Percentiles rank a stretch among this genome's conserved stretches.
phyloP scores from a whole-genome alignment of 2,797 vertebrate genomes.

The Cynopterus sphinx region DNA sequence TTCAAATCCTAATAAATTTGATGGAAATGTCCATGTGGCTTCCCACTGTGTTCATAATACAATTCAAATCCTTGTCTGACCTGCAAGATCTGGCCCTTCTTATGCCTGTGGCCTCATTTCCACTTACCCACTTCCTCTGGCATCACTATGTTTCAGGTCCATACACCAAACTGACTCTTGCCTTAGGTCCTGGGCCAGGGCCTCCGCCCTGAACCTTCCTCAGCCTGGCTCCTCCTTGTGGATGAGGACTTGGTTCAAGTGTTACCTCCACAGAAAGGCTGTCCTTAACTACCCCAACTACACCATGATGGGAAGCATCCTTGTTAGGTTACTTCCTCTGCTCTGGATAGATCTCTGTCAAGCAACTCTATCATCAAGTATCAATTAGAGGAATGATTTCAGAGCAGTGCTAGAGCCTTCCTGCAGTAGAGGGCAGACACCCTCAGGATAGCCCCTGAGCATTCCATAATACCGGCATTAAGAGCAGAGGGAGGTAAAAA shows the following conservation, averaged over 20 bases:
- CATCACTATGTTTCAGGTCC: not conserved
- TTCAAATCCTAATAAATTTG: conserved; percentile 12
- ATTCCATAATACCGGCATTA: not conserved
- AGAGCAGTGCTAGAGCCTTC: not conserved
- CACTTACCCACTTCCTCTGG: not conserved
- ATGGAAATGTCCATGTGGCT: not conserved
- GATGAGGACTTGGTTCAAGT: not conserved
- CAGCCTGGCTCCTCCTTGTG: not conserved
- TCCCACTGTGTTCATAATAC: not conserved
- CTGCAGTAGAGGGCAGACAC: not conserved
- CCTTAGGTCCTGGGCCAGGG: not conserved
- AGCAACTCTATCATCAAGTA: not conserved
- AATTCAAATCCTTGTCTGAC: not conserved
- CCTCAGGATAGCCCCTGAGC: not conserved
- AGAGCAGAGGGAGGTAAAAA: not conserved
- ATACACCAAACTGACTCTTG: not conserved
- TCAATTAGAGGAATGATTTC: not conserved
- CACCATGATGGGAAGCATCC: too few species aligned
- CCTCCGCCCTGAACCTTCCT: not conserved
- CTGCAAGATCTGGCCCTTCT: not conserved
- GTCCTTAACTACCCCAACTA: not conserved
- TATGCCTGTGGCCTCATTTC: not conserved
- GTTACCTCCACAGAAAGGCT: not conserved
- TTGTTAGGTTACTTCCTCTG: not conserved
- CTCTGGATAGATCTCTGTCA: not conserved